A percentile compares a stretch with the other conserved stretches of the same genome.
Conservation (phyloP, 2,888 invertebrate genomes). For the Apodemia duryi region DNA sequence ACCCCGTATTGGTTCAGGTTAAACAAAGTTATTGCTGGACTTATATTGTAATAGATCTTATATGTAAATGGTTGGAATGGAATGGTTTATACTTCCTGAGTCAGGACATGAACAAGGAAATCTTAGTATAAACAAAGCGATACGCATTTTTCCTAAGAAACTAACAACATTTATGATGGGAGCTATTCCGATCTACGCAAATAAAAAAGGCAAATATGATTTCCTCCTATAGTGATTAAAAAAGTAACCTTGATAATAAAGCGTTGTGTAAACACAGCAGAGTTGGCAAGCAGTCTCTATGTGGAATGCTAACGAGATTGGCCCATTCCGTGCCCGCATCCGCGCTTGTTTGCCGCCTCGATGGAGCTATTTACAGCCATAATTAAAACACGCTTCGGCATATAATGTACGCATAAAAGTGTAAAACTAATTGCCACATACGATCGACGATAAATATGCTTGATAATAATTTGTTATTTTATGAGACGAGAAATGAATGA, state of each 20-base stretch:
- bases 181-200: slow-evolving; percentile 6
- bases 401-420: slow-evolving; percentile 10
- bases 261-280: slow-evolving; percentile 37
- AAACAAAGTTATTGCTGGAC: too few relatives aligned
- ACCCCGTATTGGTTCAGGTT: too few relatives aligned
- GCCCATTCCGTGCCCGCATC: slow-evolving; percentile 44
- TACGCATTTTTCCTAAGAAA: background rate
- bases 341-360: slow-evolving; percentile 43
- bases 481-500: too few relatives aligned
- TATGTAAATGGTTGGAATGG: too few relatives aligned
- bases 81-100: too few relatives aligned
- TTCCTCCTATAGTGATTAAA: slow-evolving; percentile 31
- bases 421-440: slow-evolving; percentile 4
- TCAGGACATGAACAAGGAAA: too few relatives aligned
- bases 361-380: slow-evolving; percentile 45
- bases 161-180: background rate
- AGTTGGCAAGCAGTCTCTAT: slow-evolving; percentile 46
- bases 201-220: slow-evolving; percentile 11
- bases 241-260: slow-evolving; percentile 39
- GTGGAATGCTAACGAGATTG: slow-evolving; percentile 54
- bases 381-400: slow-evolving; percentile 25
- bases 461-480: background rate
- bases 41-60: too few relatives aligned
- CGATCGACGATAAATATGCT: background rate
- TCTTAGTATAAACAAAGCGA: background rate